Conservation (phyloP, 2,113 vertebrate genomes). For the Ageneiosus marmoratus region DNA sequence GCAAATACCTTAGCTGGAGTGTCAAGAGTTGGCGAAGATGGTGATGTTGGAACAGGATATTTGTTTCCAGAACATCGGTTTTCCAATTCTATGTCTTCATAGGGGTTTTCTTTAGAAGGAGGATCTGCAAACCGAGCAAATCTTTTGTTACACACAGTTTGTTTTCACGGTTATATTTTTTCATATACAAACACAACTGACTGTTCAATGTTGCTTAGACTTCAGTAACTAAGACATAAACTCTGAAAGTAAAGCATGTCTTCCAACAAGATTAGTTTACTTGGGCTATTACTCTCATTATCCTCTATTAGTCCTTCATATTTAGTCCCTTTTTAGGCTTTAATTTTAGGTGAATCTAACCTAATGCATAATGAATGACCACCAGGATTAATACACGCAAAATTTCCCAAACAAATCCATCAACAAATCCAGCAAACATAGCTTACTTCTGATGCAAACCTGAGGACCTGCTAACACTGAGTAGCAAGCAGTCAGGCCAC, state of each 20-base stretch:
- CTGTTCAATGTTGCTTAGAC: neutral
- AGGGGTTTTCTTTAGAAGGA: slow-evolving; percentile 93
- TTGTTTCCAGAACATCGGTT: slow-evolving; percentile 87
- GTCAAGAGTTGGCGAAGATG: slow-evolving; percentile 80
- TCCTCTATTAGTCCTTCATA: slow-evolving; percentile 11
- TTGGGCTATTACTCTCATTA: slow-evolving; percentile 25
- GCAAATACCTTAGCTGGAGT: slow-evolving; percentile 84
- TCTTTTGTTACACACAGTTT: neutral
- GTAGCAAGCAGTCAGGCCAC: neutral
- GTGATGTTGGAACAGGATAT: slow-evolving; percentile 78
- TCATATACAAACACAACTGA: neutral
- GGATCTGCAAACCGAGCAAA: slow-evolving; percentile 78
- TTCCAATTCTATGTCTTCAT: slow-evolving; percentile 93
- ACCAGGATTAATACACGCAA: neutral
- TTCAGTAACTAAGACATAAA: neutral
- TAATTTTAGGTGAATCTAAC: neutral
- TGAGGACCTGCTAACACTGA: neutral
- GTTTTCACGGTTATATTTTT: neutral
- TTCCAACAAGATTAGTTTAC: neutral
- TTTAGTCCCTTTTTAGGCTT: neutral
- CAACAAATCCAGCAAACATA: neutral
- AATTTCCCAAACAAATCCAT: neutral
- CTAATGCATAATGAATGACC: neutral
- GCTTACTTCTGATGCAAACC: neutral
- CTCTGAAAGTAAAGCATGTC: neutral